A percentile compares a stretch with the other conserved stretches of the same genome.
These are phyloP conservation scores for Neosalanx taihuensis DNA, from an alignment of 2,797 vertebrate species.

Conservation along the genomic window DNA sequence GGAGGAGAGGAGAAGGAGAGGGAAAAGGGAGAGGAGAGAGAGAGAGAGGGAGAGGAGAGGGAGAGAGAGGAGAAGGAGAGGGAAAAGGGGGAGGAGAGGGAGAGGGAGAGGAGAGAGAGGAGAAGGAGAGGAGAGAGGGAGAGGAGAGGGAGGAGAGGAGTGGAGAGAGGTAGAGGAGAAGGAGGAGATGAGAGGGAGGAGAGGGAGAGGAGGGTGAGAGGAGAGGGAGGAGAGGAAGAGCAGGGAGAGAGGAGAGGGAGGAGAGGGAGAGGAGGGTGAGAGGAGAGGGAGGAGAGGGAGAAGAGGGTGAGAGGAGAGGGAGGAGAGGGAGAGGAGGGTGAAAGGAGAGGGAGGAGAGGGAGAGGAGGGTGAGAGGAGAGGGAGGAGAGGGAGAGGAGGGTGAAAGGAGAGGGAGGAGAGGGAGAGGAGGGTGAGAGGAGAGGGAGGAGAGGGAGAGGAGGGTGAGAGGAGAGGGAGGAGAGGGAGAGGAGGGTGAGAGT, in stretches of 20 bases:
- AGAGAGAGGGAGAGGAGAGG: neutral
- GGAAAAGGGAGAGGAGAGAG: neutral
- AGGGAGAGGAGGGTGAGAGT: neutral
- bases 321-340: too few relatives aligned
- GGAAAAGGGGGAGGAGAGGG: neutral
- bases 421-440: neutral
- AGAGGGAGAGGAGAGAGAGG: slow-evolving; percentile 5
- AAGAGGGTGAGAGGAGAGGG: neutral
- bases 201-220: neutral
- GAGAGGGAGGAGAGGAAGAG: neutral
- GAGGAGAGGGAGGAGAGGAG: neutral
- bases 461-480: neutral
- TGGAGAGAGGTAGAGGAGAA: neutral
- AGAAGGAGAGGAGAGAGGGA: slow-evolving; percentile 2
- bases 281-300: neutral
- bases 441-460: neutral
- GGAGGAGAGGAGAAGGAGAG: neutral
- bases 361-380: neutral
- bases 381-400: neutral
- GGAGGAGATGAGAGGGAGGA: neutral
- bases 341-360: neutral
- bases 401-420: neutral
- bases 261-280: neutral
- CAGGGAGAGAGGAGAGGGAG: neutral
- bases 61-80: neutral